Conservation (phyloP, 2,888 invertebrate species). For the Erebia palarica region DNA sequence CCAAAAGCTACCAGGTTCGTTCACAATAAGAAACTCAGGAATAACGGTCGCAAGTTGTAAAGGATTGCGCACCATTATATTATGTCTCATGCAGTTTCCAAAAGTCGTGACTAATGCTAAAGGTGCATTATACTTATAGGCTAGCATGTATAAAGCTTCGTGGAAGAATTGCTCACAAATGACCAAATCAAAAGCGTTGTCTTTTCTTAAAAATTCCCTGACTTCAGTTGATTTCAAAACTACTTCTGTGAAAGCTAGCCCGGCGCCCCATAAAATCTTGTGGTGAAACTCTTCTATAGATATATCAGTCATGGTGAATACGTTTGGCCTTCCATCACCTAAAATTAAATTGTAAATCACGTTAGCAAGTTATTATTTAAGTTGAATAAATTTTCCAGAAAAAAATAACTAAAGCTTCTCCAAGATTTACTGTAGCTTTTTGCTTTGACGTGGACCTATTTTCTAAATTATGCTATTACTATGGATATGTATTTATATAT, state of each 20-base stretch:
- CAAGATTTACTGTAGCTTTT: too few species aligned
- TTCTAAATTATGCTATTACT: too few species aligned
- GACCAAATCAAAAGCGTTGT: constrained; percentile 71
- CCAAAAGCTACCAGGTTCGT: constrained; percentile 78
- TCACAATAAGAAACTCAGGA: constrained; percentile 62
- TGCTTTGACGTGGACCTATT: too few species aligned
- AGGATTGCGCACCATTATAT: constrained; percentile 65
- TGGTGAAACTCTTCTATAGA: constrained; percentile 65
- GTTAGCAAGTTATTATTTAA: too few species aligned
- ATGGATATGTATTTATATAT: too few species aligned
- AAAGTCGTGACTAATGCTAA: constrained; percentile 65
- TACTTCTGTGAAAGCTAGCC: constrained; percentile 62
- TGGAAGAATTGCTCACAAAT: constrained; percentile 76
- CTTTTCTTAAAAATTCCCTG: constrained; percentile 55
- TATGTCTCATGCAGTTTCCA: constrained; percentile 73
- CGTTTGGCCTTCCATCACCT: constrained; percentile 66
- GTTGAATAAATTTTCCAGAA: too few species aligned
- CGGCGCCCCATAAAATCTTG: constrained; percentile 64
- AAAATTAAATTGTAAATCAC: constrained; percentile 38
- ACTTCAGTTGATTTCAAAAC: constrained; percentile 62
- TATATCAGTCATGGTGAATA: constrained; percentile 64
- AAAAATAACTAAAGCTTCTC: too few species aligned
- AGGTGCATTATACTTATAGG: constrained; percentile 73
- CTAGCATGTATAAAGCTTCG: constrained; percentile 70
- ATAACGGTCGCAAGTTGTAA: constrained; percentile 66